Conservation (phyloP, 2,888 invertebrate species). For the Drosophila nr. perissopoda region DNA sequence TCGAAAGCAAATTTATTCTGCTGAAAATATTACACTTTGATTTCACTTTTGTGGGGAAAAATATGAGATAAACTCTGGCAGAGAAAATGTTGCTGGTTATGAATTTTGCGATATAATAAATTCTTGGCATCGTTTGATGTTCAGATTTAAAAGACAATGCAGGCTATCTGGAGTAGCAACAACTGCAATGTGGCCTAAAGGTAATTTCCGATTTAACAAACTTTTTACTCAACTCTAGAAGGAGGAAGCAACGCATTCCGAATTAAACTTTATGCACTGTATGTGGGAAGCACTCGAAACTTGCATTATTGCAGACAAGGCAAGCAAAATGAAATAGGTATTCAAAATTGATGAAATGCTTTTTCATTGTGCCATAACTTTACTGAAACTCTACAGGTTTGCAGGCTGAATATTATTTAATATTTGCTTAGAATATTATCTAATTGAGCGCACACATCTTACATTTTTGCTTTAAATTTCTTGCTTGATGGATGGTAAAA, state of each 20-base stretch:
- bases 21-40: slow-evolving; percentile 73
- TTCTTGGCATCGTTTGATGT: slow-evolving; percentile 23
- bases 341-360: background rate
- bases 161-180: background rate
- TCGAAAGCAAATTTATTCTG: slow-evolving; percentile 63
- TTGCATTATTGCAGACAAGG: background rate
- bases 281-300: background rate
- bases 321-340: background rate
- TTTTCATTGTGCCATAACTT: background rate
- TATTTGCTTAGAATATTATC: background rate
- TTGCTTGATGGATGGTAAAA: background rate
- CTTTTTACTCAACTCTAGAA: slow-evolving; percentile 16
- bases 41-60: slow-evolving; percentile 23
- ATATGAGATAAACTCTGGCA: slow-evolving; percentile 11
- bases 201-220: slow-evolving; percentile 13
- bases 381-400: background rate
- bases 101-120: slow-evolving; percentile 36
- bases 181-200: slow-evolving; percentile 4
- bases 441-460: background rate
- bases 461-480: background rate
- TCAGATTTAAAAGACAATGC: slow-evolving; percentile 24
- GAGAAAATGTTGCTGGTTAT: slow-evolving; percentile 23
- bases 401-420: background rate
- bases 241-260: background rate
- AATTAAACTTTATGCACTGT: background rate